Evolutionary conservation across 2,113 vertebrate genomes (phyloP).

Genomic region (Caloenas nicobarica): DNA sequence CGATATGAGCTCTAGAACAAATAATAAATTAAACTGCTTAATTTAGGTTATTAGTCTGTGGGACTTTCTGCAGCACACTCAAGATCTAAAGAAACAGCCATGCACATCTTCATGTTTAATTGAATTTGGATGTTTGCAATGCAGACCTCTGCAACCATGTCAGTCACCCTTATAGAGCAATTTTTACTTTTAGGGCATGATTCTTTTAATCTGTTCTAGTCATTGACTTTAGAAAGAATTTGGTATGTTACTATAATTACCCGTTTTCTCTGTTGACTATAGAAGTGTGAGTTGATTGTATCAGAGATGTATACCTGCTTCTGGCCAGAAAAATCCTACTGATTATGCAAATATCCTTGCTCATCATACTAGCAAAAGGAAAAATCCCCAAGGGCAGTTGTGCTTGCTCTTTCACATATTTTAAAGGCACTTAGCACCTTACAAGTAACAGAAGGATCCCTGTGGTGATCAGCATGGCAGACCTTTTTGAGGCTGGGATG

Average conservation of each 20-base stretch:
- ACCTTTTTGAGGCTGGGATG: not conserved
- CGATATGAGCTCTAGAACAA: not conserved
- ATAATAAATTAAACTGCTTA: not conserved
- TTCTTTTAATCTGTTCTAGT: not conserved
- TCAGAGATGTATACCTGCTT: not conserved
- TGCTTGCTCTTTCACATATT: accelerated
- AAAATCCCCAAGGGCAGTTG: not conserved
- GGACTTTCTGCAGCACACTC: not conserved
- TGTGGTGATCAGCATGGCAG: not conserved
- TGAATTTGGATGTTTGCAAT: not conserved
- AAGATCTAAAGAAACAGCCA: not conserved
- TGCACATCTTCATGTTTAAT: not conserved
- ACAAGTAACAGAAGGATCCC: not conserved
- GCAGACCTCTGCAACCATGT: not conserved
- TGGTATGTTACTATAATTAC: not conserved
- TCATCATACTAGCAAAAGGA: not conserved
- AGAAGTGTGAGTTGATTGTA: not conserved
- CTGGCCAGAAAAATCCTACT: not conserved
- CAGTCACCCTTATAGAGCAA: not conserved
- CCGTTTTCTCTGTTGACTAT: not conserved
- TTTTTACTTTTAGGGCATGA: not conserved
- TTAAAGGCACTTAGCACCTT: not conserved
- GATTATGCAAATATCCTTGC: not conserved
- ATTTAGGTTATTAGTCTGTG: not conserved
- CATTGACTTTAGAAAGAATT: not conserved